phyloP scores from a whole-genome alignment of 2,113 vertebrate genomes.

The Malurus melanocephalus region DNA sequence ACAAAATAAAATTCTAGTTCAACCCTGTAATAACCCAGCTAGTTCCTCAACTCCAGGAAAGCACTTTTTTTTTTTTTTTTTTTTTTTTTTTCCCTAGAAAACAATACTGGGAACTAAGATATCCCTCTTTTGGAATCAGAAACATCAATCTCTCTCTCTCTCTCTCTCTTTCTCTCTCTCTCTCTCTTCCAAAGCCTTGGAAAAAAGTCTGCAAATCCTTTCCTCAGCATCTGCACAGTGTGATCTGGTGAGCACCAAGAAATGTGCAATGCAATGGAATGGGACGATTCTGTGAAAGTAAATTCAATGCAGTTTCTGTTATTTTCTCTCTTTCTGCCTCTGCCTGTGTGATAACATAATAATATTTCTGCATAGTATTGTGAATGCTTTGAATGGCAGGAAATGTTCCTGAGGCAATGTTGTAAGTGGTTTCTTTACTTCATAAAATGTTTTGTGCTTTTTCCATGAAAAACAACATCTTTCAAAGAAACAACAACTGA shows the following conservation, averaged over 20 bases:
- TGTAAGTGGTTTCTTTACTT: conserved; percentile 16
- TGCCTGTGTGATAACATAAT: not conserved
- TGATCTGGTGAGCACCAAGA: not conserved
- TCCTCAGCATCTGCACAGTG: not conserved
- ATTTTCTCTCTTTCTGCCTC: not conserved
- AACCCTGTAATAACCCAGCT: not conserved
- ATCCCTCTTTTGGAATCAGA: not conserved
- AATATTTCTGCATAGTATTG: not conserved
- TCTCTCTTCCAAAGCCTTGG: not conserved
- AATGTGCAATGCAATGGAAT: not conserved
- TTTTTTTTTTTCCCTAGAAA: not conserved
- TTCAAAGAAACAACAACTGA: conserved; percentile 60
- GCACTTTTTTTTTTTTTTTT: not conserved
- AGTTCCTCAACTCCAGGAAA: not conserved
- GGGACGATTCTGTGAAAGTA: not conserved
- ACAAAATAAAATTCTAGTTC: not conserved
- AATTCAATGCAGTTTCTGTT: not conserved
- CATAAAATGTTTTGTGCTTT: conserved; percentile 27
- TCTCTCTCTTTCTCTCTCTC: too few relatives aligned
- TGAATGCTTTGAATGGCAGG: not conserved
- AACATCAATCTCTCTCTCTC: too few relatives aligned
- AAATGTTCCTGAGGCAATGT: conserved; percentile 27
- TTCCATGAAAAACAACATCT: conserved; percentile 24
- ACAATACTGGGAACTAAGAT: not conserved
- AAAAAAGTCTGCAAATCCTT: not conserved